These are phyloP conservation scores for Macrochelys suwanniensis DNA, from an alignment of 2,797 vertebrate genomes.

Conservation along the genomic window DNA sequence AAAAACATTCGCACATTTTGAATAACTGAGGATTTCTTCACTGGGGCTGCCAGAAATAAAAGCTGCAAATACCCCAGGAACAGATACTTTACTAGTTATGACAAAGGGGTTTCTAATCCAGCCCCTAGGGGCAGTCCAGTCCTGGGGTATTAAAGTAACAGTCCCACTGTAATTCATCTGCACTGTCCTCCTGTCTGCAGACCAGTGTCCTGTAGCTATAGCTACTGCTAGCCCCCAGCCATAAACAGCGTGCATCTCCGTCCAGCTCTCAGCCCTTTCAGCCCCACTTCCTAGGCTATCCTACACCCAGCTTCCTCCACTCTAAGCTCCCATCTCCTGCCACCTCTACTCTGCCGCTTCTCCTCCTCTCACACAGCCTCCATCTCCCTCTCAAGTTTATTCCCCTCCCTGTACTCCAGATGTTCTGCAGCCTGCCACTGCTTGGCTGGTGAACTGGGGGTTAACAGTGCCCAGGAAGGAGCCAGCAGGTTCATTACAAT, in stretches of 20 bases:
- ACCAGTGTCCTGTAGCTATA: background rate
- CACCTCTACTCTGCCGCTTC: too few species aligned
- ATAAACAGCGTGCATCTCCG: too few species aligned
- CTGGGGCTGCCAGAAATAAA: background rate
- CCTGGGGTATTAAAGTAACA: too few species aligned
- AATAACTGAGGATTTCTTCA: background rate
- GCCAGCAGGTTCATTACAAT: background rate
- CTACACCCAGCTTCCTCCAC: background rate
- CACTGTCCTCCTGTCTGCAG: background rate
- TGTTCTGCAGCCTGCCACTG: background rate
- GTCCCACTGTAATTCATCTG: too few species aligned
- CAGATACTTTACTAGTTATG: background rate
- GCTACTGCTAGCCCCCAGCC: background rate
- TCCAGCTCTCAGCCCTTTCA: background rate
- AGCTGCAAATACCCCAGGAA: background rate
- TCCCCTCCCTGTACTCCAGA: background rate
- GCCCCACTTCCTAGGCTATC: background rate
- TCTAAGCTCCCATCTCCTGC: background rate
- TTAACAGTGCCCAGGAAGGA: background rate
- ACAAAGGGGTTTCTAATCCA: background rate
- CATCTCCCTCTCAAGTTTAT: background rate
- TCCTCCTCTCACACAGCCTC: background rate
- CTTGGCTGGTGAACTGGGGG: background rate
- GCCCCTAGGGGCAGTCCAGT: too few species aligned
- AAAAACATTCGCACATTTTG: background rate